Evolutionary conservation across 2,888 invertebrate species (phyloP), one percentile per base, ranked within the genome.

Genomic region (Lochmaea crataegi): DNA sequence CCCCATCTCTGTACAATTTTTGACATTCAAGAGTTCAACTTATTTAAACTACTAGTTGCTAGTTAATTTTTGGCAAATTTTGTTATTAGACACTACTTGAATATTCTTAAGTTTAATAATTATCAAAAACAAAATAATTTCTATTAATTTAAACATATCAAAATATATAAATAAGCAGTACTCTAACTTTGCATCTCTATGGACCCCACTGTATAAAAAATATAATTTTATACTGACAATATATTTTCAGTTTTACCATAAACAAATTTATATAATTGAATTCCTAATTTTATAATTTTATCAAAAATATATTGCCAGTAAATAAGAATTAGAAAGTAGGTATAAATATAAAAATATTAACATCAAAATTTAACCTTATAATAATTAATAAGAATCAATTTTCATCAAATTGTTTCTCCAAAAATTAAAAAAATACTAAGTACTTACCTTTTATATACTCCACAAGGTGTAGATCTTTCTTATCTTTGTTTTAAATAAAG

Each of bases 151-250:
- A 32, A 51, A 18, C 45, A 32, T 65, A 57, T 12, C 14, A 56
- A 66, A 56, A 66, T 42, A 66, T 60, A 67, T 38, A 71, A 65
- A 26, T 58, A 57, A 66, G 57, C 48, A 61, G 22, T 53, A 64
- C 51, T 45, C 41, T 57, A 56, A 57, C 48, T 57, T 22, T 16
- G 14, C 56, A 26, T 56, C 3, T 38, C 45, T 61, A 18, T 72
- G 70, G 72, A 70, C 70, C 72, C 72, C 1, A 67, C 68, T 69
- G 38, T 57, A 66, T 66, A 22, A 73, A 38, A 45, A 70, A 58
- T 60, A n/a, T 48, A 60, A 14, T 57, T 57, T 60, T 12, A 26
- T 45, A 56, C 38, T 58, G 57, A 58, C 42, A 65, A 65, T 60
- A 32, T 53, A 61, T 45, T 53, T 60, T 60, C 22, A 22, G 22